A percentile compares a stretch with the other conserved stretches of the same genome.
These are phyloP conservation scores for Hymenochirus boettgeri DNA, from an alignment of 2,113 vertebrate genomes.

Conservation along the genomic window DNA sequence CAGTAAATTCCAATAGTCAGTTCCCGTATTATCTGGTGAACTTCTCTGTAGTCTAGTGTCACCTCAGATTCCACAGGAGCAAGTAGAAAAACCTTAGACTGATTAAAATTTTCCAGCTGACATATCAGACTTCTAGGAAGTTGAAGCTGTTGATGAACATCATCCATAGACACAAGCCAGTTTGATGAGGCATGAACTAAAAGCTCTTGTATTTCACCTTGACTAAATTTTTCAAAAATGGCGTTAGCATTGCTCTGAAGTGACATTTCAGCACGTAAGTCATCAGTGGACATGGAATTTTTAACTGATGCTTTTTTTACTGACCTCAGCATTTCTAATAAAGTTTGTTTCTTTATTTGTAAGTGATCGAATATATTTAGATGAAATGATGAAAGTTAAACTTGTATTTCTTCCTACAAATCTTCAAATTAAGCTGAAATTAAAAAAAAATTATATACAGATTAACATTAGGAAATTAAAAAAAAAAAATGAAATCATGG, in stretches of 20 bases:
- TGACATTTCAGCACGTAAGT: constrained; percentile 53
- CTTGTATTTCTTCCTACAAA: too few relatives aligned
- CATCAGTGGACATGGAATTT: constrained; percentile 49
- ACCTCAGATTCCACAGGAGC: constrained; percentile 53
- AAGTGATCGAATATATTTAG: too few relatives aligned
- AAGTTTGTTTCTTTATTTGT: too few relatives aligned
- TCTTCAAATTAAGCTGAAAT: too few relatives aligned
- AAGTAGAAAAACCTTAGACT: constrained; percentile 54
- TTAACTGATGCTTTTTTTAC: constrained; percentile 43
- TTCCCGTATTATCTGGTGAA: constrained; percentile 66
- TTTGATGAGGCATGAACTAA: constrained; percentile 50
- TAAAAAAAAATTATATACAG: too few relatives aligned
- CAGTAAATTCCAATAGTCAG: constrained; percentile 64
- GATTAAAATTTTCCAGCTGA: constrained; percentile 54
- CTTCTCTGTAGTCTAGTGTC: constrained; percentile 58
- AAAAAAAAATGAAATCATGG: too few relatives aligned
- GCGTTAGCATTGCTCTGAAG: constrained; percentile 59
- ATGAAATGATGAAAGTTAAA: too few relatives aligned
- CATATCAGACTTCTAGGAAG: constrained; percentile 54
- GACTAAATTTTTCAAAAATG: constrained; percentile 61
- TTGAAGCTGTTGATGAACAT: constrained; percentile 48
- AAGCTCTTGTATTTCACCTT: constrained; percentile 60
- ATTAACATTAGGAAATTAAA: too few relatives aligned
- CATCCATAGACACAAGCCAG: constrained; percentile 59
- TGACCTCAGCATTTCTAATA: constrained; percentile 50